phyloP scores from a whole-genome alignment of 2,797 vertebrate species.

The Periophthalmus magnuspinnatus region DNA sequence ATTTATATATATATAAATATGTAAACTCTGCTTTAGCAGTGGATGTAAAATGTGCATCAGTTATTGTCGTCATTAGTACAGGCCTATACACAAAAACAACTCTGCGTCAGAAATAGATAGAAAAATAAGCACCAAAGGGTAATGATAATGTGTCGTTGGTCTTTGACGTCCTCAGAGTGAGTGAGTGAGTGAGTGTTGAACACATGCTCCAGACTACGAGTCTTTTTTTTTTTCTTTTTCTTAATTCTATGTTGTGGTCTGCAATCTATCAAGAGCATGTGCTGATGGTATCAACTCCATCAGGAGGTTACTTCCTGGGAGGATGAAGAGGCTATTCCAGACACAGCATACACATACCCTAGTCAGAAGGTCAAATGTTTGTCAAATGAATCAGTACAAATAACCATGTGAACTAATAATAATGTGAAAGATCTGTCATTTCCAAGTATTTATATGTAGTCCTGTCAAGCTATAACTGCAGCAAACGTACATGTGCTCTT shows the following conservation, averaged over 20 bases:
- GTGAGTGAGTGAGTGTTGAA: no score
- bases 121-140: no score
- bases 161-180: no score
- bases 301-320: constrained; percentile 60
- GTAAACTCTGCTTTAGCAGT: no score
- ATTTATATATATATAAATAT: no score
- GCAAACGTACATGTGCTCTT: background rate
- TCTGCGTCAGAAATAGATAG: no score
- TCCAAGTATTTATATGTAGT: background rate
- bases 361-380: background rate
- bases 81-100: no score
- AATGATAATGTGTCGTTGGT: no score
- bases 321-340: constrained; percentile 17
- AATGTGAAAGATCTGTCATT: background rate
- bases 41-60: no score
- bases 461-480: background rate
- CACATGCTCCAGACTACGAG: no score
- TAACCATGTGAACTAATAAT: background rate
- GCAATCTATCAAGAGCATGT: constrained; percentile 58
- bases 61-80: no score
- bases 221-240: no score
- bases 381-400: background rate
- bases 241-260: constrained; percentile 22
- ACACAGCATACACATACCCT: background rate
- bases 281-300: constrained; percentile 64